Conservation (phyloP, 2,113 vertebrate genomes). For the Pelecanus crispus region DNA sequence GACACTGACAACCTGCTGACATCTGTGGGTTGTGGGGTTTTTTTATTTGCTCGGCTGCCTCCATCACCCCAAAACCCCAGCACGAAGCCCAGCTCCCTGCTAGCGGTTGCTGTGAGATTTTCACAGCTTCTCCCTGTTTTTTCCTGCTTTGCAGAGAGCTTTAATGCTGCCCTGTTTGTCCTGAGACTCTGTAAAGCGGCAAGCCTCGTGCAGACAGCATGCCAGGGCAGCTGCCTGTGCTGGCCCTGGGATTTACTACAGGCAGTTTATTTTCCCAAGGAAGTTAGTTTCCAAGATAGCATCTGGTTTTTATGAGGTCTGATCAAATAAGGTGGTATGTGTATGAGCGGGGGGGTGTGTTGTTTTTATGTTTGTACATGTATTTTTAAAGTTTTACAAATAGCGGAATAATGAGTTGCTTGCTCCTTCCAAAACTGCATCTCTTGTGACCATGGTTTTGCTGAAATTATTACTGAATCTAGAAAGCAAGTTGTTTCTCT, state of each 20-base stretch:
- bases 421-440: not conserved
- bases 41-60: not conserved
- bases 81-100: not conserved
- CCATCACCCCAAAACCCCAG: not conserved
- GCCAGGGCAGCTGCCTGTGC: not conserved
- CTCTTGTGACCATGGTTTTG: not conserved
- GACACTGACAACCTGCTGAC: constrained; percentile 20
- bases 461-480: not conserved
- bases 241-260: constrained; percentile 1
- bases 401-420: not conserved
- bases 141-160: not conserved
- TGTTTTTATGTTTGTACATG: constrained; percentile 3
- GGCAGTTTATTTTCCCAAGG: constrained; percentile 23
- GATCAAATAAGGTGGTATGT: constrained; percentile 40
- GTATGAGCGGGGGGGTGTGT: not conserved
- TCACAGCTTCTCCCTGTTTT: not conserved
- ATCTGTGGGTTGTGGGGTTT: not conserved
- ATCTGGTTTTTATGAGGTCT: constrained; percentile 39
- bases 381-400: constrained; percentile 32
- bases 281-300: constrained; percentile 30
- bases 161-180: not conserved
- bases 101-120: not conserved
- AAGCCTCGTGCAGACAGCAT: rapidly evolving
- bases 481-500: not conserved
- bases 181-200: not conserved